Evolutionary conservation across 1,140 invertebrate genomes (phyloP).

Genomic region (Temnothorax curvispinosus): DNA sequence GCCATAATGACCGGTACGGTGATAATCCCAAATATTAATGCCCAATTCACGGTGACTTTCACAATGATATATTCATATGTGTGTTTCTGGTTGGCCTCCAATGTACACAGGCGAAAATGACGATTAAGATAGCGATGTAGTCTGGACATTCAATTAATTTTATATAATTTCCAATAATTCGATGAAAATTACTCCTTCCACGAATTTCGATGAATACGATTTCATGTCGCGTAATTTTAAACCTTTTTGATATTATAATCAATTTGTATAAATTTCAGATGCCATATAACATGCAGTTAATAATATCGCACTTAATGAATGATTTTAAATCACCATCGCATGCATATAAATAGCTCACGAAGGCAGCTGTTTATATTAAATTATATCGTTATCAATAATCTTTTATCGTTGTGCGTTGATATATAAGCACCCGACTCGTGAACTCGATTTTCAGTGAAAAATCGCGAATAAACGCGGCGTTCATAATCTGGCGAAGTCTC

Average conservation of each 20-base stretch:
- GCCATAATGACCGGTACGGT: background rate
- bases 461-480: conserved; percentile 7
- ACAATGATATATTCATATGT: background rate
- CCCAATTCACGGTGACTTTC: conserved; percentile 23
- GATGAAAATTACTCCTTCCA: conserved; percentile 9
- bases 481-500: conserved; percentile 2
- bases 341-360: background rate
- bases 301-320: background rate
- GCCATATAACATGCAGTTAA: background rate
- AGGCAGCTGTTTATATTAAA: too few relatives aligned
- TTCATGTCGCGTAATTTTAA: conserved; percentile 1
- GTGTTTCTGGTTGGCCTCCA: background rate
- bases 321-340: background rate
- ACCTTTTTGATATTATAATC: background rate
- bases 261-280: background rate
- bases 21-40: conserved; percentile 38
- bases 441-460: conserved; percentile 31
- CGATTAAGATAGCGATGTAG: conserved; percentile 18
- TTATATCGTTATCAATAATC: background rate
- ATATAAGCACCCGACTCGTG: background rate
- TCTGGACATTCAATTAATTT: conserved; percentile 16
- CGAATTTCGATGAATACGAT: background rate
- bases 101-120: background rate
- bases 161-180: conserved; percentile 21
- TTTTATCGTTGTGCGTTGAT: background rate